phyloP scores from a whole-genome alignment of 2,888 invertebrate genomes.

The Cephus pygmeus region DNA sequence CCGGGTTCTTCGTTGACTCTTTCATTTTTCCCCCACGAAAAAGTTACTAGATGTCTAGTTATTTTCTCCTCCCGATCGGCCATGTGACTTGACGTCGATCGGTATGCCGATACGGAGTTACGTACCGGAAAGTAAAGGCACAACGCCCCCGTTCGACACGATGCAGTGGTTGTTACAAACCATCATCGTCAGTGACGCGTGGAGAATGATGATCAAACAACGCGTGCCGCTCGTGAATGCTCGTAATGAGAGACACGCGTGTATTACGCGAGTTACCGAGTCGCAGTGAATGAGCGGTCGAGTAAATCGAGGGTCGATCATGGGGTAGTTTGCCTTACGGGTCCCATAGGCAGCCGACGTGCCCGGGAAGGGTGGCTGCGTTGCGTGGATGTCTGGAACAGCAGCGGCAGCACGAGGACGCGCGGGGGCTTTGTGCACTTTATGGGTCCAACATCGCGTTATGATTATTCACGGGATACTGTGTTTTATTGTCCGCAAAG shows the following conservation, averaged over 20 bases:
- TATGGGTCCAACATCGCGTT: constrained; percentile 57
- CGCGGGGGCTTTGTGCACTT: constrained; percentile 54
- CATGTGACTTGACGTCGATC: background rate
- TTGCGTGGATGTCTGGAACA: constrained; percentile 10
- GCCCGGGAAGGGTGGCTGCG: constrained; percentile 7
- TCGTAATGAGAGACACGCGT: constrained; percentile 60
- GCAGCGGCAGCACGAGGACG: constrained; percentile 26
- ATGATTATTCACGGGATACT: constrained; percentile 65
- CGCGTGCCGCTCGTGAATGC: constrained; percentile 54
- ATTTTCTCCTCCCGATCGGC: background rate
- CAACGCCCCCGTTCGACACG: constrained; percentile 27
- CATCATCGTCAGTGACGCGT: constrained; percentile 38
- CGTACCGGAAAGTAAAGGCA: constrained; percentile 8
- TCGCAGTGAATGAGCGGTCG: constrained; percentile 12
- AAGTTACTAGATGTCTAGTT: background rate
- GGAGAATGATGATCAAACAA: constrained; percentile 55
- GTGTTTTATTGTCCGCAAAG: constrained; percentile 59
- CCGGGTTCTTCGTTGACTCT: no score
- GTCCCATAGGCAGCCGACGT: background rate
- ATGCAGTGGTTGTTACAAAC: constrained; percentile 30
- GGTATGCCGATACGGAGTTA: background rate
- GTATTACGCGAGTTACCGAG: constrained; percentile 39
- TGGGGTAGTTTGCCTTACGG: constrained; percentile 11
- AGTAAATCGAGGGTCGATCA: constrained; percentile 7
- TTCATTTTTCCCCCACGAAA: no score